Evolutionary conservation across 2,797 vertebrate genomes (phyloP).

Genomic region (Leuciscus waleckii): DNA sequence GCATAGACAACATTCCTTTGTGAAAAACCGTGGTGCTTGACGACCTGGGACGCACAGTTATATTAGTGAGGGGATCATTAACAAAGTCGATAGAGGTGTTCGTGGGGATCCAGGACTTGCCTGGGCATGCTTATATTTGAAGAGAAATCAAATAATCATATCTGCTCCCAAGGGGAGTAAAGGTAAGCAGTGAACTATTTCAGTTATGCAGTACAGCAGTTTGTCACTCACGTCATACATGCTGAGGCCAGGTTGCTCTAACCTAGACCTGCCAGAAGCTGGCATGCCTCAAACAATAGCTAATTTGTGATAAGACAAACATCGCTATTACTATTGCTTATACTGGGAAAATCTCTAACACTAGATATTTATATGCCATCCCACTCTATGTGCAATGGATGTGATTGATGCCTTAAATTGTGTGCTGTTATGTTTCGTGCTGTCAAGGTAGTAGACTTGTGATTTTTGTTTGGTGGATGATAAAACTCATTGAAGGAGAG

Average conservation of each 20-base stretch:
- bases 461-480: not conserved
- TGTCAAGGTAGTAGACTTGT: not conserved
- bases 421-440: not conserved
- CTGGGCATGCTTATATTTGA: conserved; percentile 65
- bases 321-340: not conserved
- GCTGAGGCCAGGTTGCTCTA: conserved; percentile 67
- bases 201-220: conserved; percentile 75
- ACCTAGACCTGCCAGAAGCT: conserved; percentile 51
- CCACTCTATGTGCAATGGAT: not conserved
- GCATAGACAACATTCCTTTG: conserved; percentile 45
- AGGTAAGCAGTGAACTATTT: conserved; percentile 70
- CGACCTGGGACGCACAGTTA: conserved; percentile 9
- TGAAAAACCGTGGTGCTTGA: conserved; percentile 40
- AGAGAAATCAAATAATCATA: conserved; percentile 57
- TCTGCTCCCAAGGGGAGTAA: no score
- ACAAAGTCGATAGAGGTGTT: conserved; percentile 23
- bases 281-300: not conserved
- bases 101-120: conserved; percentile 62
- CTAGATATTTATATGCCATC: not conserved
- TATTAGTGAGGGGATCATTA: conserved; percentile 38
- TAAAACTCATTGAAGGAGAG: not conserved
- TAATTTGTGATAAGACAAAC: not conserved
- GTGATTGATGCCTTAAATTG: not conserved
- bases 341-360: not conserved
- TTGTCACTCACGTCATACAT: conserved; percentile 64